A percentile compares a stretch with the other conserved stretches of the same genome.
Conservation (phyloP, 1,140 invertebrate species). For the Drosophila serrata region DNA sequence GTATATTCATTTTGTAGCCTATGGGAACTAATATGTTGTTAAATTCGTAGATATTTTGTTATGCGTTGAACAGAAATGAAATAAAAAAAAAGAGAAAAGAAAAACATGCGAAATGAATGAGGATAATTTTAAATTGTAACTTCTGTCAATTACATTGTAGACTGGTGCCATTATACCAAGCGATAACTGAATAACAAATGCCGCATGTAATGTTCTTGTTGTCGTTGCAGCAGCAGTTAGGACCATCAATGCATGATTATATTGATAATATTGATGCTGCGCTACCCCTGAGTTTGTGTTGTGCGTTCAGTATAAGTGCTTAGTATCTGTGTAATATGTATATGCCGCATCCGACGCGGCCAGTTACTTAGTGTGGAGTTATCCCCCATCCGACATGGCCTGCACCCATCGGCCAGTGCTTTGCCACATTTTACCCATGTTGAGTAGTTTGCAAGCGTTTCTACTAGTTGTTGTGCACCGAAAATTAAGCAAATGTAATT, state of each 20-base stretch:
- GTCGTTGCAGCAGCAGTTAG: constrained; percentile 29
- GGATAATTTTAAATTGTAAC: constrained; percentile 79
- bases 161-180: constrained; percentile 79
- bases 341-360: constrained; percentile 39
- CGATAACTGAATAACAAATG: constrained; percentile 40
- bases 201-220: constrained; percentile 46
- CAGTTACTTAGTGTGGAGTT: constrained; percentile 44
- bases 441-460: constrained; percentile 64
- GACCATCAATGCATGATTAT: constrained; percentile 46
- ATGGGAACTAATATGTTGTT: constrained; percentile 58
- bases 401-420: constrained; percentile 54
- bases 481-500: constrained; percentile 49
- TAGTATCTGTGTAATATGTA: constrained; percentile 51
- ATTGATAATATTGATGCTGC: constrained; percentile 18
- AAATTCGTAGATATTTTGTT: constrained; percentile 67
- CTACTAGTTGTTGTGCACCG: constrained; percentile 69
- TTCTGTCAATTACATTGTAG: constrained; percentile 85
- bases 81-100: constrained; percentile 18
- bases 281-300: constrained; percentile 45
- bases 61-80: constrained; percentile 40
- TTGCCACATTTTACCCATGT: constrained; percentile 43
- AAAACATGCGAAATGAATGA: constrained; percentile 26
- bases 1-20: constrained; percentile 48
- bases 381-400: constrained; percentile 39
- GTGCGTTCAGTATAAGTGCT: constrained; percentile 58